Base-by-base conservation (phyloP, 2,797 vertebrate genomes). In the Acanthurus leucopareius region DNA sequence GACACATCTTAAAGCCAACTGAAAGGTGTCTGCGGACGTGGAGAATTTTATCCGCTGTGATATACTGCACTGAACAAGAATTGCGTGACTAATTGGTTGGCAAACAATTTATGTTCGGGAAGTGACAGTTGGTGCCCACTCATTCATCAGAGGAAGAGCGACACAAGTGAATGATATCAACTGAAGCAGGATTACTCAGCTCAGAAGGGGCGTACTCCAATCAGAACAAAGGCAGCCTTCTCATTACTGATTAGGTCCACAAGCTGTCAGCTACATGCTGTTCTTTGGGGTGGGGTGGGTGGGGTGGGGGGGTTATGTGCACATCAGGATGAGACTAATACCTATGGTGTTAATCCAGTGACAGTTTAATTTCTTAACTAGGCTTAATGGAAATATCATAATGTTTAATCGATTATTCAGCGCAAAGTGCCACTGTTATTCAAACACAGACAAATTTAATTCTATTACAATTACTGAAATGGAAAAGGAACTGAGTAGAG, bases 61-160 rank as follows among this genome's bases (percentile, higher is more conserved):
- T 69, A 17, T 20, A 44, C 51, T 57, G 40, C 74, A 61, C 48
- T 61, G 75, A 62, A 61, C 2, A 19, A n/a, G 35, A 52, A 35
- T 47, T 1, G 19, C 71, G 54, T 59, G 79, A 81, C 71, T 81
- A 87, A 87, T 83, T 77, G 65, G 20, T 76, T 72, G 64, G 38
- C 53, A 63, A 54, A 70, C 69, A 67, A 65, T 85, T 78, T 64
- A 66, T 48, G 67, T 64, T 76, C 48, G 75, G 57, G 58, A 45
- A 40, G 73, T 75, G 76, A 64, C 77, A 79, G 75, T 65, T 79
- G 73, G 69, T 77, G 80, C 85, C 73, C 66, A 73, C 59, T 79
- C 75, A 56, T 82, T 87, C 62, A 80, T 87, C 76, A 75, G 82
- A 74, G 58, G 38, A 14, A 60, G 42, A 85, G 73, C 17, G 66